A percentile compares a stretch with the other conserved stretches of the same genome.
Evolutionary conservation across 1,140 invertebrate species (phyloP).

Genomic region (Eciton burchellii): DNA sequence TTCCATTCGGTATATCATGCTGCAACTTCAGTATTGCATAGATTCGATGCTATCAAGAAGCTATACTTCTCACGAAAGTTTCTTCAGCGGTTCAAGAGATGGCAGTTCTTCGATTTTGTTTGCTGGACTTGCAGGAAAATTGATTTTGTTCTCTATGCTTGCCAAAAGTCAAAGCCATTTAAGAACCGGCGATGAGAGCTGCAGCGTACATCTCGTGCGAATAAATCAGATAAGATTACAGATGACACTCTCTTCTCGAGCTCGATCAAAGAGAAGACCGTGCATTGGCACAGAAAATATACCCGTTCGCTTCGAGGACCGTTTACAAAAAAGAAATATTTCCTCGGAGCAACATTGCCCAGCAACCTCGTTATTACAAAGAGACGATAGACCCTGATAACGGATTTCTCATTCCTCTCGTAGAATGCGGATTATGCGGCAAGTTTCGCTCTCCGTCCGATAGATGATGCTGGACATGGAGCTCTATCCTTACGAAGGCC

Average conservation of each 20-base stretch:
- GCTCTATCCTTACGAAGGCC: constrained; percentile 82
- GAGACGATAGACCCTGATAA: constrained; percentile 69
- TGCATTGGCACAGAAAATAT: no score
- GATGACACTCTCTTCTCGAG: no score
- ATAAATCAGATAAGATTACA: no score
- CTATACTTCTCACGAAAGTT: background rate
- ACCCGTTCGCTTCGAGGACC: background rate
- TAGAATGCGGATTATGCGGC: constrained; percentile 79
- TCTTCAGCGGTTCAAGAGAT: background rate
- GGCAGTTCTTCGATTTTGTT: background rate
- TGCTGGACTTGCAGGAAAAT: background rate
- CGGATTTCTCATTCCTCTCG: constrained; percentile 70
- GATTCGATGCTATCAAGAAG: background rate
- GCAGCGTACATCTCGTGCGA: no score
- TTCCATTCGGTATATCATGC: constrained; percentile 35
- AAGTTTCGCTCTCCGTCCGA: constrained; percentile 80
- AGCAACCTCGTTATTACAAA: constrained; percentile 38
- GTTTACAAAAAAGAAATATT: constrained; percentile 43
- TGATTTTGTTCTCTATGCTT: background rate
- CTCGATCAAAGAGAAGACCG: no score
- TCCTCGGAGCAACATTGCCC: constrained; percentile 48
- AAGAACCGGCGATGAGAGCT: no score
- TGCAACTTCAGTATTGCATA: constrained; percentile 13
- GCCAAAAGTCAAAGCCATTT: no score
- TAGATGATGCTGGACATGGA: constrained; percentile 83